Conservation (phyloP, 1,140 invertebrate genomes). For the Aphelinus certus region DNA sequence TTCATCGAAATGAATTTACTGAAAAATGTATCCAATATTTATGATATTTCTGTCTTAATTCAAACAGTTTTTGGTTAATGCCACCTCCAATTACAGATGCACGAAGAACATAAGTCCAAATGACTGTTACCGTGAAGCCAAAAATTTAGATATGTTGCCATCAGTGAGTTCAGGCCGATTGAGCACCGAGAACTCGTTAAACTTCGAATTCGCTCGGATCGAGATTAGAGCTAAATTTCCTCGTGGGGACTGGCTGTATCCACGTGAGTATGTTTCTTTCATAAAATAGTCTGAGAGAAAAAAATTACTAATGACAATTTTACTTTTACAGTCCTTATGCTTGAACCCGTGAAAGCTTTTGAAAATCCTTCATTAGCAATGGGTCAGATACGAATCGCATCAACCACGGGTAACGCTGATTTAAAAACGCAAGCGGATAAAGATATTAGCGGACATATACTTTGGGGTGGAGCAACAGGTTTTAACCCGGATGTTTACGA, state of each 20-base stretch:
- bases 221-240: constrained; percentile 74
- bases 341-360: too few species aligned
- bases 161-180: constrained; percentile 76
- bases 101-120: constrained; percentile 60
- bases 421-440: constrained; percentile 35
- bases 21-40: too few species aligned
- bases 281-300: too few species aligned
- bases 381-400: constrained; percentile 50
- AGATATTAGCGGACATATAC: constrained; percentile 50
- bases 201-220: constrained; percentile 70
- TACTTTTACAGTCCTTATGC: too few species aligned
- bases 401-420: constrained; percentile 49
- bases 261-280: constrained; percentile 56
- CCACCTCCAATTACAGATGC: constrained; percentile 63
- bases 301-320: too few species aligned
- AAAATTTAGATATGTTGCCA: constrained; percentile 69
- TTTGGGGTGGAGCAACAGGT: constrained; percentile 45
- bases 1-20: too few species aligned
- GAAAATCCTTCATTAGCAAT: too few species aligned
- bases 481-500: too few species aligned
- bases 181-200: constrained; percentile 69
- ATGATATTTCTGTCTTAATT: too few species aligned
- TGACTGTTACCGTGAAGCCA: constrained; percentile 65
- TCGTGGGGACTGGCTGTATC: constrained; percentile 75
- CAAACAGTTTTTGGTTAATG: too few species aligned